These are phyloP conservation scores for Eretmochelys imbricata DNA, from an alignment of 2,113 vertebrate genomes.

Conservation along the genomic window DNA sequence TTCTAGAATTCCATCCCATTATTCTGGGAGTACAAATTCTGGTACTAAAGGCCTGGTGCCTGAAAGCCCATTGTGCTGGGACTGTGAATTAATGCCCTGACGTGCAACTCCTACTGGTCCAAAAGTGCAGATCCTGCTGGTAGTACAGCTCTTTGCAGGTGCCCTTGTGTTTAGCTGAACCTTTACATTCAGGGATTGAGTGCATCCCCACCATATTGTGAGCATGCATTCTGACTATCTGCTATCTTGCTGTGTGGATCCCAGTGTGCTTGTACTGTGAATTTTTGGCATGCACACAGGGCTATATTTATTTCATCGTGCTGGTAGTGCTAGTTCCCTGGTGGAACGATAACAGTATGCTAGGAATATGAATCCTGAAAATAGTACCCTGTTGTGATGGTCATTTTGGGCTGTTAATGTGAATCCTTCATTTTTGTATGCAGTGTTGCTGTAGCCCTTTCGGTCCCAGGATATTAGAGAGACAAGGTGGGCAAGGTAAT, in stretches of 20 bases:
- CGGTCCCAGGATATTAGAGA: too few relatives aligned
- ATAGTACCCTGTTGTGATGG: too few relatives aligned
- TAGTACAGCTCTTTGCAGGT: neutral
- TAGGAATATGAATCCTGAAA: too few relatives aligned
- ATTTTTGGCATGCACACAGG: too few relatives aligned
- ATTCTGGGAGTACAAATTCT: neutral
- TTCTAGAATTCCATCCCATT: neutral
- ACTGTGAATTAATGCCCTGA: neutral
- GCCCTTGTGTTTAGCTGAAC: neutral
- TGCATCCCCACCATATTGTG: neutral
- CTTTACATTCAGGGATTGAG: neutral
- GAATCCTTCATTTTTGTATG: too few relatives aligned
- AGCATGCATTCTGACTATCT: neutral
- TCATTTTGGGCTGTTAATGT: too few relatives aligned
- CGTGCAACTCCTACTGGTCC: neutral
- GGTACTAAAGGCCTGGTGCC: neutral
- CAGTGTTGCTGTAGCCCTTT: too few relatives aligned
- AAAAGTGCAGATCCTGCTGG: neutral
- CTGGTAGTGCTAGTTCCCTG: too few relatives aligned
- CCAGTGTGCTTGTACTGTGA: neutral
- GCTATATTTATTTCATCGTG: too few relatives aligned
- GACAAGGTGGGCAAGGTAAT: too few relatives aligned
- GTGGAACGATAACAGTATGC: too few relatives aligned
- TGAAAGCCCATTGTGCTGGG: neutral
- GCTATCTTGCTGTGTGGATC: neutral